Percentiles rank a stretch among this genome's conserved stretches.
Conservation (phyloP, 2,888 invertebrate genomes). For the Synergus itoensis region DNA sequence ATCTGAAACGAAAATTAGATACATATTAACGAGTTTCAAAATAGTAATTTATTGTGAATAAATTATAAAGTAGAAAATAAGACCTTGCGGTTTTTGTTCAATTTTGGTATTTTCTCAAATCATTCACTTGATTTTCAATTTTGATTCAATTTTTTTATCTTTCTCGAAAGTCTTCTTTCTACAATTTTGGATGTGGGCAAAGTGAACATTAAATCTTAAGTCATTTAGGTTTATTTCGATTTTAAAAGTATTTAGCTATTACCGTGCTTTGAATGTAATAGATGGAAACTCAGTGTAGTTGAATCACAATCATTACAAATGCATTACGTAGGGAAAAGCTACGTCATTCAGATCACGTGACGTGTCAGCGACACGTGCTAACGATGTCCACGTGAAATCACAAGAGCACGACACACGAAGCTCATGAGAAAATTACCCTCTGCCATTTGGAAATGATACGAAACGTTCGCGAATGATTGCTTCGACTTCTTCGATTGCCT, state of each 20-base stretch:
- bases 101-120: not conserved
- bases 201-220: not conserved
- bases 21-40: not conserved
- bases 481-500: not conserved
- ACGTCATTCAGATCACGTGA: slow-evolving; percentile 32
- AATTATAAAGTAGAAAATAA: not conserved
- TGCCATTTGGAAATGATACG: not conserved
- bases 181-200: not conserved
- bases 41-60: not conserved
- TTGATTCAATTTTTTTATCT: too few relatives aligned
- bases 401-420: not conserved
- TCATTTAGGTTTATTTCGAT: not conserved
- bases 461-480: not conserved
- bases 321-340: slow-evolving; percentile 26
- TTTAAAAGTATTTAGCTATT: not conserved
- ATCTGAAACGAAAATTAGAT: not conserved
- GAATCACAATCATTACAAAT: slow-evolving; percentile 10
- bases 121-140: not conserved
- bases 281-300: not conserved
- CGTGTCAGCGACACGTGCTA: slow-evolving; percentile 30
- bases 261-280: not conserved
- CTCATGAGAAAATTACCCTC: slow-evolving; percentile 1
- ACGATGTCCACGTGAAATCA: slow-evolving; percentile 25
- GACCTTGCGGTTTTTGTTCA: too few relatives aligned
- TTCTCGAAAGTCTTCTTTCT: not conserved